A percentile compares a stretch with the other conserved stretches of the same genome.
Conservation (phyloP, 2,888 invertebrate species). For the Rhorus exstirpatorius region DNA sequence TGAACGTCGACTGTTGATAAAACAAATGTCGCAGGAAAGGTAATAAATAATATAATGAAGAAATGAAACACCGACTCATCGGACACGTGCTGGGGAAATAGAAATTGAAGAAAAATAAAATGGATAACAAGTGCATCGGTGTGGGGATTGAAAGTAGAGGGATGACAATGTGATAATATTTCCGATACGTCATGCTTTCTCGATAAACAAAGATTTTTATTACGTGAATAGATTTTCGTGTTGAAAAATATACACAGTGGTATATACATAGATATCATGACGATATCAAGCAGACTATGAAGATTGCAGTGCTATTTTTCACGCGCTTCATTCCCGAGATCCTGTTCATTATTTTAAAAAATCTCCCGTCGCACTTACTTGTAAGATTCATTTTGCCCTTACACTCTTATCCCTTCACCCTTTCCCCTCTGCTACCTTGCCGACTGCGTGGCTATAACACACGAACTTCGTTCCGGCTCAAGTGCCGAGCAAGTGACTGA, state of each 20-base stretch:
- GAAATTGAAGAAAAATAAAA: background rate
- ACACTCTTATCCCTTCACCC: constrained; percentile 71
- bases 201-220: background rate
- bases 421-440: constrained; percentile 64
- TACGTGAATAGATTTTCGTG: background rate
- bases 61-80: constrained; percentile 10
- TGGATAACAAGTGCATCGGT: background rate
- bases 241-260: background rate
- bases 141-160: background rate
- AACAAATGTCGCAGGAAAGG: too few species aligned
- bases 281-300: background rate
- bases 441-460: constrained; percentile 17
- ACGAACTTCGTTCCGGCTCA: constrained; percentile 45
- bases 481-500: constrained; percentile 79
- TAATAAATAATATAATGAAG: too few species aligned
- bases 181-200: background rate
- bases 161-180: constrained; percentile 1
- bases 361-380: constrained; percentile 81
- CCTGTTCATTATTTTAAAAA: constrained; percentile 78
- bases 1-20: too few species aligned
- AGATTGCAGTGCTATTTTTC: constrained; percentile 19
- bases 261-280: background rate
- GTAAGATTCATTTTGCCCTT: constrained; percentile 80
- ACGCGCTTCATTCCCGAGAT: constrained; percentile 37
- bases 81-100: background rate